These are phyloP conservation scores for Alentia gelatinosa DNA, from an alignment of 2,888 invertebrate genomes.

Conservation along the genomic window DNA sequence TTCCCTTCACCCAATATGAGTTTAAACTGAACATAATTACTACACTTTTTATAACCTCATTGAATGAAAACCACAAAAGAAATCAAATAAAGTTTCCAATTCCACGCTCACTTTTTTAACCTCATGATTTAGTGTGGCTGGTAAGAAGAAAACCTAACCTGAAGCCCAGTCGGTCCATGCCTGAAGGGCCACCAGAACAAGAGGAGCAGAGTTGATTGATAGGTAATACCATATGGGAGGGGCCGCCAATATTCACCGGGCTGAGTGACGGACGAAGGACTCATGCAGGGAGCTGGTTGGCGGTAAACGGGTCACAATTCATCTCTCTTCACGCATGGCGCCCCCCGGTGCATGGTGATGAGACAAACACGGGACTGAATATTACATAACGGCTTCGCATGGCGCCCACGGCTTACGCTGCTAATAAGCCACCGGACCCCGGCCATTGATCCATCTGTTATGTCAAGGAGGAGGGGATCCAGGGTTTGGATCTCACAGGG, in stretches of 20 bases:
- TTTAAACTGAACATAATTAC: too few species aligned
- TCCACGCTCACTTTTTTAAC: too few species aligned
- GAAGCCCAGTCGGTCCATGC: too few species aligned
- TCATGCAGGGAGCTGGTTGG: too few species aligned
- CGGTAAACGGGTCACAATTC: not conserved
- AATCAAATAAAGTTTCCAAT: too few species aligned
- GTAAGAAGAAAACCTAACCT: too few species aligned
- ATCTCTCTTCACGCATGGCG: not conserved
- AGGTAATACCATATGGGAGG: not conserved
- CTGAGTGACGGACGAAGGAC: too few species aligned
- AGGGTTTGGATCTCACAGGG: not conserved
- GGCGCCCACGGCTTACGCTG: not conserved
- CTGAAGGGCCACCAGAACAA: too few species aligned
- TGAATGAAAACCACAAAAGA: too few species aligned
- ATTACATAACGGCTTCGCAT: not conserved
- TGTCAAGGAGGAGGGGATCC: not conserved
- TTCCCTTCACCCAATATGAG: too few species aligned
- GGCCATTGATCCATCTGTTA: not conserved
- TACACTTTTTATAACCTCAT: too few species aligned
- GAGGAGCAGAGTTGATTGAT: not conserved
- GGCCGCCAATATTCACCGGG: not conserved
- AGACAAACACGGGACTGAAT: not conserved
- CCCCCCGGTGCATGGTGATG: not conserved
- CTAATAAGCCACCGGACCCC: not conserved
- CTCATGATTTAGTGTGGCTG: too few species aligned